These are phyloP conservation scores for Anguilla marmorata DNA, from an alignment of 2,797 vertebrate genomes.

Conservation along the genomic window DNA sequence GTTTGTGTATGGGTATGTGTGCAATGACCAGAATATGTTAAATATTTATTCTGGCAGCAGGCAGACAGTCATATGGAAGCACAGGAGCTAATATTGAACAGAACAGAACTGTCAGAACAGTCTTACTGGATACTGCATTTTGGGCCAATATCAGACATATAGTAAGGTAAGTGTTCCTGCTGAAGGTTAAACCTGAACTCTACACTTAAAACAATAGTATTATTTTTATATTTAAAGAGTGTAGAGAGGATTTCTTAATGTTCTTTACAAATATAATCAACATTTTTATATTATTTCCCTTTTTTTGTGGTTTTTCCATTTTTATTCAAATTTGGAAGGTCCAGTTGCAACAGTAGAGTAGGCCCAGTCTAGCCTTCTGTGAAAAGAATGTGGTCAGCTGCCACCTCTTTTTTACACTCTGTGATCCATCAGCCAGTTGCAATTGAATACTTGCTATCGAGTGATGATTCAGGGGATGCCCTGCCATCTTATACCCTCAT, in stretches of 20 bases:
- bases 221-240: neutral
- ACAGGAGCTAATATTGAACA: neutral
- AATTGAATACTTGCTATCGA: neutral
- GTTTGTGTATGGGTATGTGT: neutral
- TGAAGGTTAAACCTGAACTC: neutral
- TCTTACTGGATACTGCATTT: neutral
- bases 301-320: too few species aligned
- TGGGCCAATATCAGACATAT: neutral
- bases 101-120: neutral
- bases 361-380: neutral
- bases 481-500: neutral
- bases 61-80: neutral
- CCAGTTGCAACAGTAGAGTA: too few species aligned
- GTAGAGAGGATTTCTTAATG: neutral
- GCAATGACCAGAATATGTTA: neutral
- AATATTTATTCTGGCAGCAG: conserved; percentile 23
- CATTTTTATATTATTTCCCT: too few species aligned
- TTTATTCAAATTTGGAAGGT: too few species aligned
- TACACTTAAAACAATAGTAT: neutral
- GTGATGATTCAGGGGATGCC: neutral
- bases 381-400: neutral
- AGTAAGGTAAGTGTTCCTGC: neutral
- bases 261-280: neutral
- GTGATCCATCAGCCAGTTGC: neutral
- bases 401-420: neutral